These are phyloP conservation scores for Pissodes strobi DNA, from an alignment of 1,140 invertebrate species.

Conservation along the genomic window DNA sequence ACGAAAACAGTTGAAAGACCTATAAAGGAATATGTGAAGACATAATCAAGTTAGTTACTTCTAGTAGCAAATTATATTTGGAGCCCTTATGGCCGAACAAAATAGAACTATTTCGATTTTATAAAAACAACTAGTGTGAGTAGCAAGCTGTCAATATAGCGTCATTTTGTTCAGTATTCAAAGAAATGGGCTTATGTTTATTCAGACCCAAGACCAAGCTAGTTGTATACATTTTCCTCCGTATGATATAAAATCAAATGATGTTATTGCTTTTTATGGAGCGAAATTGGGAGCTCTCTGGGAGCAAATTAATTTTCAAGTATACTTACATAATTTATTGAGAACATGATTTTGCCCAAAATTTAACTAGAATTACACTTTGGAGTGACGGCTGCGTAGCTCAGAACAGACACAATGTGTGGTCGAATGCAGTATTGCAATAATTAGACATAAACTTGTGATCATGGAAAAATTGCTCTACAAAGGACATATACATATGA, in stretches of 20 bases:
- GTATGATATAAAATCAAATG: conserved; percentile 16
- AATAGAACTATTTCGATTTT: conserved; percentile 41
- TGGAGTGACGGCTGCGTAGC: conserved; percentile 24
- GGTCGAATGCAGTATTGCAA: conserved; percentile 27
- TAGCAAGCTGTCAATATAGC: conserved; percentile 3
- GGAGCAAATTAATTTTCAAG: no score
- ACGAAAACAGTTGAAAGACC: background rate
- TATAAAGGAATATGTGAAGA: background rate
- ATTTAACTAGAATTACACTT: conserved; percentile 13
- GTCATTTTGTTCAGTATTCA: conserved; percentile 13
- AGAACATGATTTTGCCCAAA: no score
- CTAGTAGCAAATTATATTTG: conserved; percentile 42
- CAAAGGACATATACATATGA: conserved; percentile 35
- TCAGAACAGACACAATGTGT: conserved; percentile 33
- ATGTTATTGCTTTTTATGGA: conserved; percentile 31
- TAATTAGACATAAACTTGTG: conserved; percentile 11
- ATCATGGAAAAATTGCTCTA: conserved; percentile 33
- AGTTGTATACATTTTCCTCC: conserved; percentile 25
- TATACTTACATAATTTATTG: no score
- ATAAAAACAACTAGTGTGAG: conserved; percentile 37
- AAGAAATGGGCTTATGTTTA: conserved; percentile 28
- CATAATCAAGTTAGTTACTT: conserved; percentile 5
- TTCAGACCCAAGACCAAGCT: conserved; percentile 26
- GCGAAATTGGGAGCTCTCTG: no score
- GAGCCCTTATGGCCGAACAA: conserved; percentile 44